Evolutionary conservation across 1,140 invertebrate species (phyloP).

Genomic region (Dinoponera quadriceps): DNA sequence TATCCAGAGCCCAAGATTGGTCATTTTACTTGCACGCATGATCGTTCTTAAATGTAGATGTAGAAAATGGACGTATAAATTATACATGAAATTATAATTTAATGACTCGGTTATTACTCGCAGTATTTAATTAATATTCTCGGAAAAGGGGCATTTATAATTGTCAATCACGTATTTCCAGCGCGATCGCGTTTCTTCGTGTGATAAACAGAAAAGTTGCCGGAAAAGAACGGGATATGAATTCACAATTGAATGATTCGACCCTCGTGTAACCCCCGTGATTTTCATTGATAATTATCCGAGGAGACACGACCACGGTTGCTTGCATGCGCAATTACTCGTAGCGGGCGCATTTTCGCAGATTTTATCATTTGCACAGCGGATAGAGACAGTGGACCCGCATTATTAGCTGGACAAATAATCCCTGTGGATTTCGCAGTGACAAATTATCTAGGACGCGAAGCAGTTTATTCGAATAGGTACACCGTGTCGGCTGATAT

Average conservation of each 20-base stretch:
- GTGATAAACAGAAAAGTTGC: background rate
- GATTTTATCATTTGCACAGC: slow-evolving; percentile 75
- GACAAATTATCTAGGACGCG: slow-evolving; percentile 81
- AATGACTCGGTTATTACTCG: background rate
- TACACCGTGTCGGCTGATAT: slow-evolving; percentile 70
- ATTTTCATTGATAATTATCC: slow-evolving; percentile 68
- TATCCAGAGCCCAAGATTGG: too few species aligned
- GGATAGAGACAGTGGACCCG: slow-evolving; percentile 72
- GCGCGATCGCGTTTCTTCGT: background rate
- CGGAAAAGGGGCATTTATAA: background rate
- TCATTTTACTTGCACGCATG: background rate
- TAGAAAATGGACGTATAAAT: background rate
- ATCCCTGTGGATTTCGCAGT: slow-evolving; percentile 81
- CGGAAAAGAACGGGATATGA: background rate
- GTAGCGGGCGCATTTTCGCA: slow-evolving; percentile 71
- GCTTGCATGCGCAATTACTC: slow-evolving; percentile 76
- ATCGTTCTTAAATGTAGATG: background rate
- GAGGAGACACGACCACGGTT: slow-evolving; percentile 55
- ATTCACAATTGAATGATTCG: background rate
- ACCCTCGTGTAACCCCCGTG: slow-evolving; percentile 28
- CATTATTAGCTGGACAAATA: slow-evolving; percentile 83
- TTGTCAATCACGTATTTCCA: background rate
- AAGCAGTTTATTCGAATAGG: slow-evolving; percentile 80
- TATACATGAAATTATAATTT: background rate
- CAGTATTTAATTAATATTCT: background rate